Evolutionary conservation across 2,888 invertebrate species (phyloP), one percentile per base, ranked within the genome.

Genomic region (Cataglyphis albicans): DNA sequence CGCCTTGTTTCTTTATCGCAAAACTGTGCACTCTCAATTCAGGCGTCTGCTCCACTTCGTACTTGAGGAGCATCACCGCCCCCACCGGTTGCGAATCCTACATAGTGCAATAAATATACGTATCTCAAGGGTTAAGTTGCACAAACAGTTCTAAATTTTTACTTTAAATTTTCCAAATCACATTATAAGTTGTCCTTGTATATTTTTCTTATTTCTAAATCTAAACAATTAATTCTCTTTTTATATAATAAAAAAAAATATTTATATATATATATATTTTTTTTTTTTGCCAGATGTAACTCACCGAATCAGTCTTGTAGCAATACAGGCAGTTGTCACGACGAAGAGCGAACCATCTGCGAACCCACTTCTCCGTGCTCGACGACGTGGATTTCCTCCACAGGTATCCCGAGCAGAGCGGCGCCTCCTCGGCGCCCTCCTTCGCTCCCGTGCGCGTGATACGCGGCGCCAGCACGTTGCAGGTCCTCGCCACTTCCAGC

Each of bases 241-340:
- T 44, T 44, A 4, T 44, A 12, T 44, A 15, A 44, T 44, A 15
- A 44, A 38, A 38, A 10, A 38, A 3, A 38, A 38, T 29, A 41
- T 12, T 12, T 41, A 10, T 41, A 0, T 29, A 29, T 29, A 29
- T 29, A 29, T 29, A 29, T 29, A 29, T 52, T 52, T 52, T 52
- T 29, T 29, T 29, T 29, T 0, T 29, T 29, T 18, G n/a, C 52
- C 52, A 6, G 18, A 48, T 6, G 18, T 18, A 18, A 25, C 96
- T 96, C 95, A 98, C 98, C 95, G 97, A 96, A 95, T 98, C 98
- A 92, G 97, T 97, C 96, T 98, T 99, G 95, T 98, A 99, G 95
- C 98, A 98, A 95, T 99, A 99, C 86, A 99, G 96, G 95, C 98
- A 98, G 95, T 98, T 98, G 95, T 99, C 98, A 76, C 97, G 96